Evolutionary conservation across 2,888 invertebrate species (phyloP).

Genomic region (Rhodophaea formosa): DNA sequence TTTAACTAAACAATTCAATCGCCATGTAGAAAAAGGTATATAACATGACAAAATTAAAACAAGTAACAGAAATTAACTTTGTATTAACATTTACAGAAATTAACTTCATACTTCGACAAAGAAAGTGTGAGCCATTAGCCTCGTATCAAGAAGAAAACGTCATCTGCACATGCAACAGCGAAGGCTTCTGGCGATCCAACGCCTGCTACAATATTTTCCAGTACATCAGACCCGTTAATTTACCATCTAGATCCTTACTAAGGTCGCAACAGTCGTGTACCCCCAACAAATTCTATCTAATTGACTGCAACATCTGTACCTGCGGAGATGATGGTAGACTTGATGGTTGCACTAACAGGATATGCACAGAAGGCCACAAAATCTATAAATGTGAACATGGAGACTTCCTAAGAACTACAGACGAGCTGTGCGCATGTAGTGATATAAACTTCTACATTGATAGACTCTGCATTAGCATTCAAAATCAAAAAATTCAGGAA

Average conservation of each 20-base stretch:
- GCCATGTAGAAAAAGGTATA: no score
- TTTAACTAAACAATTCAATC: no score
- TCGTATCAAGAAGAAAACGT: slow-evolving; percentile 39
- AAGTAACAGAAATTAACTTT: no score
- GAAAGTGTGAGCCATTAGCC: slow-evolving; percentile 36
- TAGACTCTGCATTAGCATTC: slow-evolving; percentile 39
- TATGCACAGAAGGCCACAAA: slow-evolving; percentile 40
- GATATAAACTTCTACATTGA: slow-evolving; percentile 48
- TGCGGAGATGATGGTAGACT: slow-evolving; percentile 37
- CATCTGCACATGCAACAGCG: slow-evolving; percentile 44
- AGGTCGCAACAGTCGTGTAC: slow-evolving; percentile 41
- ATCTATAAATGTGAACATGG: slow-evolving; percentile 43
- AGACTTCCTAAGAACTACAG: slow-evolving; percentile 39
- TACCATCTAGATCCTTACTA: slow-evolving; percentile 22
- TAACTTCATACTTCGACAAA: background rate
- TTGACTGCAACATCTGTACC: slow-evolving; percentile 54
- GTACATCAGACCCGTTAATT: slow-evolving; percentile 29
- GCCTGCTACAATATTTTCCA: slow-evolving; percentile 42
- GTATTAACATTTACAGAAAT: slow-evolving; percentile 22
- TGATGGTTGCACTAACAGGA: slow-evolving; percentile 43
- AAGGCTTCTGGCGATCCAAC: slow-evolving; percentile 47
- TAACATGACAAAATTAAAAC: no score
- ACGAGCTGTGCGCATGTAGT: slow-evolving; percentile 52
- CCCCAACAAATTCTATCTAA: slow-evolving; percentile 38
- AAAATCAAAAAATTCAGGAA: slow-evolving; percentile 30